Evolutionary conservation across 2,113 vertebrate genomes (phyloP).

Genomic region (Mixornis gularis): DNA sequence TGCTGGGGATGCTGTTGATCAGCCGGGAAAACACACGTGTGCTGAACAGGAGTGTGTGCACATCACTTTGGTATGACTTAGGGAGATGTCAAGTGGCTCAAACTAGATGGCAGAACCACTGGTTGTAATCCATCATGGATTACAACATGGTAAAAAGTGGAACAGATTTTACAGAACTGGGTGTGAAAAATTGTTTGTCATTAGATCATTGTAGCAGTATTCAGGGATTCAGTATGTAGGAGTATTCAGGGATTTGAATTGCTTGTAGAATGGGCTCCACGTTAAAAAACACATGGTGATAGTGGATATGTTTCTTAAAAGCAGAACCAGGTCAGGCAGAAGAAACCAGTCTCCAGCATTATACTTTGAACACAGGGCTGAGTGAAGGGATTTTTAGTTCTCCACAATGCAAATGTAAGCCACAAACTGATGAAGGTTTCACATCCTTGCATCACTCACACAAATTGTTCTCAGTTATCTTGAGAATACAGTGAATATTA

Average conservation of each 20-base stretch:
- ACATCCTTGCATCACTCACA: constrained; percentile 21
- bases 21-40: not conserved
- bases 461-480: not conserved
- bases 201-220: not conserved
- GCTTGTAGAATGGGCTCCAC: not conserved
- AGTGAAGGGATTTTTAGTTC: not conserved
- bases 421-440: not conserved
- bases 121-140: not conserved
- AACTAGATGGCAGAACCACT: not conserved
- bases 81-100: not conserved
- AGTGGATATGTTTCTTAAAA: not conserved
- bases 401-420: not conserved
- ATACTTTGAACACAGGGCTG: not conserved
- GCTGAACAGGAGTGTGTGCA: not conserved
- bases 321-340: not conserved
- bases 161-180: not conserved
- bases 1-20: accelerated
- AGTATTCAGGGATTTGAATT: not conserved
- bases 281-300: not conserved
- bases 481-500: not conserved
- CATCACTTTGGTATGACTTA: not conserved
- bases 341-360: not conserved
- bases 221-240: not conserved
- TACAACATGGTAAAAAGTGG: not conserved
- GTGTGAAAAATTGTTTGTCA: not conserved